Percentiles rank a stretch among this genome's conserved stretches.
Conservation (phyloP, 2,888 invertebrate genomes). For the Plebejus argus region DNA sequence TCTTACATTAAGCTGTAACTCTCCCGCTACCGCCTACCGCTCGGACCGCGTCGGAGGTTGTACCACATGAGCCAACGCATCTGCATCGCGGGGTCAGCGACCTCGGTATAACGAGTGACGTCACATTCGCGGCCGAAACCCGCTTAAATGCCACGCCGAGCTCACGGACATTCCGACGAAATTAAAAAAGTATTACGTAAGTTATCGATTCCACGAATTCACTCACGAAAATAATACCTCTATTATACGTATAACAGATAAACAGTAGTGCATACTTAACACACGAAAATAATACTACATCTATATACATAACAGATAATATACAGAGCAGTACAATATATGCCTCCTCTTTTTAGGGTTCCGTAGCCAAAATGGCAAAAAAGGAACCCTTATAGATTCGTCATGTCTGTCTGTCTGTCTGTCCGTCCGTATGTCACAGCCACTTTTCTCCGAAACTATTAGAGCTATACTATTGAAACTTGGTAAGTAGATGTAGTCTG, state of each 20-base stretch:
- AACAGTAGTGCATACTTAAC: no score
- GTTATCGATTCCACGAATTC: neutral
- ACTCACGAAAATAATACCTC: neutral
- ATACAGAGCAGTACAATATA: no score
- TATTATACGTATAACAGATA: neutral
- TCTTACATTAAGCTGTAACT: no score
- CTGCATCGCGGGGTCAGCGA: conserved; percentile 68
- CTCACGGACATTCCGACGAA: conserved; percentile 31
- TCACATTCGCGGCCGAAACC: conserved; percentile 61
- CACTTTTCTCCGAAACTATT: no score
- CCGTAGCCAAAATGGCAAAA: no score
- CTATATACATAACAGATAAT: neutral
- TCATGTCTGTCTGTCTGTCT: no score
- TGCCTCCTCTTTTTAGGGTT: no score
- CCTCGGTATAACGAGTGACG: conserved; percentile 52
- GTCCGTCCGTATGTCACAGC: no score
- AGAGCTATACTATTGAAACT: no score
- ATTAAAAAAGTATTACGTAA: neutral
- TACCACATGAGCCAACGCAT: conserved; percentile 76
- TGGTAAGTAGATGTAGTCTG: no score
- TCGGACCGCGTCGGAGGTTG: conserved; percentile 68
- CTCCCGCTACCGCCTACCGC: conserved; percentile 49
- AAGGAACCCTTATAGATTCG: no score
- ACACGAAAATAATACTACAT: neutral
- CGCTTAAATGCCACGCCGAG: conserved; percentile 38